These are phyloP conservation scores for Gymnoscelis rufifasciata DNA, from an alignment of 2,888 invertebrate genomes.

Conservation along the genomic window DNA sequence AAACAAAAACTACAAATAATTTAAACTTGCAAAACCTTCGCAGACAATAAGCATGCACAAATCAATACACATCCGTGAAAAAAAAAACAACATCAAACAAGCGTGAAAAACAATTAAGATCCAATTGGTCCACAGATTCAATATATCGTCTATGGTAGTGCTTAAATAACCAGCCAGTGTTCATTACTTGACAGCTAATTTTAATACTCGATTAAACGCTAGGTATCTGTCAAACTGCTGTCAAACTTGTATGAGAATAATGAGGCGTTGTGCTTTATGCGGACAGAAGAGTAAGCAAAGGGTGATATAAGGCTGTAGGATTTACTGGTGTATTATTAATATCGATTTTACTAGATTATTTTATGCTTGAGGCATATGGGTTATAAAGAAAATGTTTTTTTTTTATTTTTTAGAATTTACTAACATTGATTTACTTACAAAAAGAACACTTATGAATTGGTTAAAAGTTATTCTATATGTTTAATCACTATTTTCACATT, in stretches of 20 bases:
- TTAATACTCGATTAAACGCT: slow-evolving; percentile 71
- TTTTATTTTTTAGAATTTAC: too few species aligned
- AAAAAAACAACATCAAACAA: slow-evolving; percentile 54
- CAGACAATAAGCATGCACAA: slow-evolving; percentile 13
- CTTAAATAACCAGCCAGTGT: slow-evolving; percentile 55
- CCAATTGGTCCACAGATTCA: slow-evolving; percentile 41
- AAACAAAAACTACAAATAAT: too few species aligned
- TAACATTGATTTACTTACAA: too few species aligned
- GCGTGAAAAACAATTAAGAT: slow-evolving; percentile 76
- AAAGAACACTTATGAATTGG: too few species aligned
- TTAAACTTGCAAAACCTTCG: not conserved
- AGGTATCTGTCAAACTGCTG: slow-evolving; percentile 54
- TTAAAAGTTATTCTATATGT: too few species aligned
- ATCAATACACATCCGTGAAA: slow-evolving; percentile 49
- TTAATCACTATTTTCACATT: too few species aligned
- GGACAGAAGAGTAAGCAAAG: slow-evolving; percentile 28
- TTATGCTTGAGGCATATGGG: too few species aligned
- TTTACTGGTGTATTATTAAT: too few species aligned
- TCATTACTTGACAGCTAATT: slow-evolving; percentile 70
- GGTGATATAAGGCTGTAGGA: too few species aligned
- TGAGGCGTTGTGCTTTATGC: slow-evolving; percentile 37
- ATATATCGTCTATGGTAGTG: slow-evolving; percentile 19
- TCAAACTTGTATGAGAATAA: slow-evolving; percentile 55
- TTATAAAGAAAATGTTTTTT: too few species aligned
- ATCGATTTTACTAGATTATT: too few species aligned